Base-by-base conservation (phyloP, 2,797 vertebrate genomes). In the Psittacula derbiana region DNA sequence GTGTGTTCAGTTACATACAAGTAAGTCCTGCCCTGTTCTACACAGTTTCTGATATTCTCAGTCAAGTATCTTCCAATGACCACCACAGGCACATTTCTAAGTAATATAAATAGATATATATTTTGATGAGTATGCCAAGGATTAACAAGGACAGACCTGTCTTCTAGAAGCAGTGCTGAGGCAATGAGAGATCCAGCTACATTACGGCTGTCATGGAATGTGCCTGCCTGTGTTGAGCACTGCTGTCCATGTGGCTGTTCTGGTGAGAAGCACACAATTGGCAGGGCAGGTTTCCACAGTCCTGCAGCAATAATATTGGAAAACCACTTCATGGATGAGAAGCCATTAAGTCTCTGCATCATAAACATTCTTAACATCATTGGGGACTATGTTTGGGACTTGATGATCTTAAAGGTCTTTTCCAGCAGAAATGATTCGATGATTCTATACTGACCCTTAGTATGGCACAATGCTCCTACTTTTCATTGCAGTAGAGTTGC, bases 11-110 rank as follows among this genome's bases (percentile, higher is more conserved):
- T 24, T 24, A 16, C 16, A 18, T 4, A 33, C 6, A 6, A 19
- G 33, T 1, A 8, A 53, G 38, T 50, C 69, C 64, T 92, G 60
- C 50, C 64, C 64, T 50, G 16, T 20, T 55, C 49, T 61, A 30
- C 17, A 4, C 4, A 8, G 28, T 15, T 60, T 55, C 64, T 47
- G 24, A 4, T 19, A 30, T 11, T 44, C 52, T 62, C 84, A 49
- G 28, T 10, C 66, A 40, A 47, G 27, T 33, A 43, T 4, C 44
- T 67, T 67, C 33, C 61, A 69, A 4, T 0, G 4, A 81, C 62
- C 0, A 2, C 12, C 4, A 0, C 11, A 9, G 3, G 16, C 41
- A 60, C 36, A 16, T 0, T 15, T 16, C n/a, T 4, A n/a, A 65
- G 49, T 44, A 23, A 55, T 12, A 9, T 4, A 33, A 67, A 38